Percentiles rank a stretch among this genome's conserved stretches.
Evolutionary conservation across 2,797 vertebrate species (phyloP).

Genomic region (Prunella strophiata): DNA sequence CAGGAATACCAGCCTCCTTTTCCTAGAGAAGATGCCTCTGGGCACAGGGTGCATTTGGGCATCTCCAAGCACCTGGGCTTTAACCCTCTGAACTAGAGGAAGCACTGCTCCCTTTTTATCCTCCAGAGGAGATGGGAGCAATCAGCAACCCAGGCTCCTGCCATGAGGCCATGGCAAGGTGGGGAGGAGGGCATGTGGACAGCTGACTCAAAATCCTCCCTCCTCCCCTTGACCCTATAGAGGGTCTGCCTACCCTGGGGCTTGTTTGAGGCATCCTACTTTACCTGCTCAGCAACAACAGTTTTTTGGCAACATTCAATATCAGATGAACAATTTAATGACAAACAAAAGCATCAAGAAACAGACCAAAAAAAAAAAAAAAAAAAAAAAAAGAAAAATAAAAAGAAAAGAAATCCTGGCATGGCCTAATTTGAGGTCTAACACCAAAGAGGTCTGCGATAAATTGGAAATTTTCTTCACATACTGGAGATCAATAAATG

Average conservation of each 20-base stretch:
- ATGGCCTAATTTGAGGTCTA: conserved; percentile 18
- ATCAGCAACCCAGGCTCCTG: neutral
- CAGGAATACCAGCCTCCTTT: neutral
- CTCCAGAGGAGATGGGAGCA: neutral
- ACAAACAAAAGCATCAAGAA: neutral
- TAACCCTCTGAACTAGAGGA: neutral
- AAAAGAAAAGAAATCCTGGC: neutral
- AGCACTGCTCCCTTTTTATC: neutral
- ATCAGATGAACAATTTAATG: neutral
- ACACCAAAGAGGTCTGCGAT: conserved; percentile 28
- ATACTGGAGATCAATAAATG: conserved; percentile 68
- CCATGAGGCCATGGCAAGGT: neutral
- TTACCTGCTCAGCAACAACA: neutral
- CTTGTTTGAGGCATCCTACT: neutral
- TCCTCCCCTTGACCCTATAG: neutral
- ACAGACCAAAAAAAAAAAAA: neutral
- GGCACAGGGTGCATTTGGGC: neutral
- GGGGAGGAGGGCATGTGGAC: neutral
- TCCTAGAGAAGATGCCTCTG: neutral
- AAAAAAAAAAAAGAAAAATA: too few relatives aligned
- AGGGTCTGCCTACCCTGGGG: neutral
- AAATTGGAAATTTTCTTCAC: conserved; percentile 70
- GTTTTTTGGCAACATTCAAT: neutral
- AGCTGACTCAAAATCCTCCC: neutral
- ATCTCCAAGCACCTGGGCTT: neutral